A percentile compares a stretch with the other conserved stretches of the same genome.
Evolutionary conservation across 2,797 vertebrate species (phyloP).

Genomic region (Cynopterus sphinx): DNA sequence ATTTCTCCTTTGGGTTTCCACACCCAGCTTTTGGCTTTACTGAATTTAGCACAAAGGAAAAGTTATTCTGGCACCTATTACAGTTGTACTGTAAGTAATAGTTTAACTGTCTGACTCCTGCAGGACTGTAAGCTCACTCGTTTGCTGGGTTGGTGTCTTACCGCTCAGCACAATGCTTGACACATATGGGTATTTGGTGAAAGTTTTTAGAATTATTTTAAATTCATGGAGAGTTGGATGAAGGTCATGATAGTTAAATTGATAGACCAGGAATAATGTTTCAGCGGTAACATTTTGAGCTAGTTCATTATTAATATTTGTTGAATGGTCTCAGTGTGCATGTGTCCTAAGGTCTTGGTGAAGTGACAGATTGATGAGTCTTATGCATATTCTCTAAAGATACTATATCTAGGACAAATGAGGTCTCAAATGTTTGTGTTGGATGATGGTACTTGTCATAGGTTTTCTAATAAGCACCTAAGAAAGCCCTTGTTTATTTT

Average conservation of each 20-base stretch:
- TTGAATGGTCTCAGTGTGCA: not conserved
- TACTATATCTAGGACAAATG: not conserved
- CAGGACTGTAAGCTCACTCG: not conserved
- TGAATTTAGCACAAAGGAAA: conserved; percentile 88
- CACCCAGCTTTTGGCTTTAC: conserved; percentile 87
- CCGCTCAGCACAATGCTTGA: not conserved
- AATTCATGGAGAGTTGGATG: not conserved
- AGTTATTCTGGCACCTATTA: conserved; percentile 56
- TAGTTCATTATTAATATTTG: not conserved
- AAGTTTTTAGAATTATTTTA: conserved; percentile 11
- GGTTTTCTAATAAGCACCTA: conserved; percentile 26
- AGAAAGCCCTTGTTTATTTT: conserved; percentile 41
- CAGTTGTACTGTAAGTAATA: not conserved
- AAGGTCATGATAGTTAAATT: not conserved
- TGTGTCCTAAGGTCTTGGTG: conserved; percentile 21
- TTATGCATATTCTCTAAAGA: not conserved
- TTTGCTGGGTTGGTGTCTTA: not conserved
- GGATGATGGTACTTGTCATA: not conserved
- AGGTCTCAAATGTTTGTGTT: not conserved
- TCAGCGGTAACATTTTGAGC: not conserved
- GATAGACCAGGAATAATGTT: conserved; percentile 13
- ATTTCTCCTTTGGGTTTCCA: conserved; percentile 76
- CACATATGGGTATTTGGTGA: not conserved
- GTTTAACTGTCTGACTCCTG: not conserved
- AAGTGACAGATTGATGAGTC: not conserved